Evolutionary conservation across 2,113 vertebrate genomes (phyloP).

Genomic region (Falco punctatus): DNA sequence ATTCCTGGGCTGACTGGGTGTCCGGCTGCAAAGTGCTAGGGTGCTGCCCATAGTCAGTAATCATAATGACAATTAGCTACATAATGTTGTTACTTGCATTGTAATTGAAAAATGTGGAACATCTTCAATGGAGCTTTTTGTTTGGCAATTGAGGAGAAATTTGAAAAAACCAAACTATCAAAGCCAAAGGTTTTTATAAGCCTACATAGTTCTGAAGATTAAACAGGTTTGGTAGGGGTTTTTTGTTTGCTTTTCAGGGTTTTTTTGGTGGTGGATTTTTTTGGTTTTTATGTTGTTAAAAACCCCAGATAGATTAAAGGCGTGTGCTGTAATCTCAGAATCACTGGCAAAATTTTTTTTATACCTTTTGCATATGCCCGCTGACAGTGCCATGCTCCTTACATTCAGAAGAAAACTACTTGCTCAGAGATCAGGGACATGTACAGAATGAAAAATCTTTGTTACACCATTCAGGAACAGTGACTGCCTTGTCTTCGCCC

Average conservation of each 20-base stretch:
- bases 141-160: neutral
- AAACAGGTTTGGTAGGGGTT: neutral
- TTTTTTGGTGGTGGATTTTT: neutral
- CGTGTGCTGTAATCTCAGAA: neutral
- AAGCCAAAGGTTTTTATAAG: neutral
- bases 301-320: neutral
- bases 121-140: neutral
- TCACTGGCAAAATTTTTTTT: neutral
- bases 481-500: neutral
- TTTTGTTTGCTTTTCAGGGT: no score
- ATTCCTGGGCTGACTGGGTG: neutral
- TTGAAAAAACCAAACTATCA: neutral
- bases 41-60: neutral
- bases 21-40: neutral
- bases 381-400: neutral
- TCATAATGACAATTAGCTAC: neutral
- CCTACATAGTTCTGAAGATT: neutral
- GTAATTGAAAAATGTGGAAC: neutral
- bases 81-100: accelerated
- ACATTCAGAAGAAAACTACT: neutral
- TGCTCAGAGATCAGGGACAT: neutral
- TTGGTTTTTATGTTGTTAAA: neutral
- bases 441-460: neutral
- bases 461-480: neutral
- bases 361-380: neutral